These are phyloP conservation scores for Tragelaphus scriptus DNA, from an alignment of 2,113 vertebrate genomes.

Conservation along the genomic window DNA sequence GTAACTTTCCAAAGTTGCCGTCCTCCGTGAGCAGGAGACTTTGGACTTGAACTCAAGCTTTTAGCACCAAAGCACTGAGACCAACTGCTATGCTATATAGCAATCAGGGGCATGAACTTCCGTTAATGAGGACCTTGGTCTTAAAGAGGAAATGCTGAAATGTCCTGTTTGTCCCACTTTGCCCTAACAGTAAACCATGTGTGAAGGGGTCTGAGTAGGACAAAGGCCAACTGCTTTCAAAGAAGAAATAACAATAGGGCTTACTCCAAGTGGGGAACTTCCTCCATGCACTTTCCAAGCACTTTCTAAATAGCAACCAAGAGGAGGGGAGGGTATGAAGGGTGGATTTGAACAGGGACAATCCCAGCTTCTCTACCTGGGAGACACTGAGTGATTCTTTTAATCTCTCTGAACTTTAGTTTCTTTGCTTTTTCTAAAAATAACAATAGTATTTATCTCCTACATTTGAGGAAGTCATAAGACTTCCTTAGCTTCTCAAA, in stretches of 20 bases:
- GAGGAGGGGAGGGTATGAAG: too few species aligned
- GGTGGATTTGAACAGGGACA: too few species aligned
- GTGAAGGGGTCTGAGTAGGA: neutral
- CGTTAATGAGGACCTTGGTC: neutral
- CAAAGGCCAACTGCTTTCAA: neutral
- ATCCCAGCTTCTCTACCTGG: neutral
- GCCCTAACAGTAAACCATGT: neutral
- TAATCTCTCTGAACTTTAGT: neutral
- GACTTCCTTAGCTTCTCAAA: neutral
- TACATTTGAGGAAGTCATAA: neutral
- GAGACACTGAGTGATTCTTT: neutral
- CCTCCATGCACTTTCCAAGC: neutral
- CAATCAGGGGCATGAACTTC: neutral
- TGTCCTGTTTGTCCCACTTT: neutral
- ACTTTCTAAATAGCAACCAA: neutral
- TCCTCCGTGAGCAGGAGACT: accelerated
- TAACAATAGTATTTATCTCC: neutral
- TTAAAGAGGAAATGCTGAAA: neutral
- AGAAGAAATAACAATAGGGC: neutral
- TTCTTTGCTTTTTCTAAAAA: neutral
- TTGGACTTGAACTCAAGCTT: neutral
- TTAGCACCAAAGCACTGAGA: too few species aligned
- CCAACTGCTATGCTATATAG: accelerated
- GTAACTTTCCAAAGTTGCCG: neutral
- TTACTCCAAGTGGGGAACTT: neutral